Base-by-base conservation (phyloP, 2,888 invertebrate genomes). In the Epistrophella euchroma region DNA sequence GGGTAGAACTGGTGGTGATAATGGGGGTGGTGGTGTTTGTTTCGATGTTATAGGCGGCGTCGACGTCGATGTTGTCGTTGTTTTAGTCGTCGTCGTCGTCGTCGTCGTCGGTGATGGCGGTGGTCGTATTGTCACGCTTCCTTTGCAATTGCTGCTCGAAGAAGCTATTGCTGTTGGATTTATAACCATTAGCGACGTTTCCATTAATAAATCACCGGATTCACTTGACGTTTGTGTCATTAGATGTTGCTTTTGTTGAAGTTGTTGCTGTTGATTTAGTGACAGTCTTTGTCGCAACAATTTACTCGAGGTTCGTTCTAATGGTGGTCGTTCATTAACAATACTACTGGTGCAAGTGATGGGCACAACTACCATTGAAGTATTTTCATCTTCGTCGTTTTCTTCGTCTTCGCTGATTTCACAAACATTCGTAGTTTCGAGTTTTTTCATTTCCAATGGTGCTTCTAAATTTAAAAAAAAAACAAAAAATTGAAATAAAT, bases 131-230 rank as follows among this genome's bases (percentile, higher is more conserved):
- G 87, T 37, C 78, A 80, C 58, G 87, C 82, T 87, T 88, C 89
- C 55, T 60, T 87, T 80, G 28, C 35, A 85, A 77, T 56, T 86
- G 80, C 56, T 86, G 75, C 58, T 78, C 64, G 37, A 66, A n/a
- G 58, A 4, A 40, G 37, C 13, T 4, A 2, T 60, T 56, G 28
- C 43, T 32, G 88, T 80, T 25, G 89, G 83, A 77, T 89, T 90
- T 66, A 90, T 88, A 32, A 91, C 90, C 88, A 91, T 91, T 70
- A 92, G 88, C 64, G 92, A 92, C 58, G 93, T 92, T 89, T 92
- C 92, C 91, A 90, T 90, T 77, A 90, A 88, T 71, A 89, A 82
- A 52, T 90, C 90, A 64, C 90, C 90, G 68, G 88, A 88, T 81
- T 90, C 89, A 88, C 89, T 86, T 66, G 81, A 74, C 55, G 60